phyloP scores from a whole-genome alignment of 2,888 invertebrate genomes.

The Drosophila niveifrons region DNA sequence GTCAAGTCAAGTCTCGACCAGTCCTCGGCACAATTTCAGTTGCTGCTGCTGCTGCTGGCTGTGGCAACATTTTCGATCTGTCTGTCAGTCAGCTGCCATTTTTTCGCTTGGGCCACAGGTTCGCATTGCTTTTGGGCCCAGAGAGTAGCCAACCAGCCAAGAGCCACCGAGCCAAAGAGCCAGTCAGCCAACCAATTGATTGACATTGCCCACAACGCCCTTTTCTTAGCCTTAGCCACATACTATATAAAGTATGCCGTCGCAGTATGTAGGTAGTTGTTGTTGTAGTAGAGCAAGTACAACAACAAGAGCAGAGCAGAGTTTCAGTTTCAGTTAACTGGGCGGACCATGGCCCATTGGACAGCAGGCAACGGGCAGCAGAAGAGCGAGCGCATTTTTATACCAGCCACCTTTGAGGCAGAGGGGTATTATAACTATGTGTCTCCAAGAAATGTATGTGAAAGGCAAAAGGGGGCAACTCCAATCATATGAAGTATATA shows the following conservation, averaged over 20 bases:
- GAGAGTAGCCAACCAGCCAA: conserved; percentile 49
- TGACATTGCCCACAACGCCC: conserved; percentile 81
- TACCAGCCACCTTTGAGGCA: too few relatives aligned
- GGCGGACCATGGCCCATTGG: conserved; percentile 57
- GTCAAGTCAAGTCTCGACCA: conserved; percentile 58
- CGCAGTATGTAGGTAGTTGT: neutral
- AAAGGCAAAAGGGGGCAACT: too few relatives aligned
- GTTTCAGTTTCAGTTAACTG: conserved; percentile 27
- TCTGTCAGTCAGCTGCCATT: conserved; percentile 81
- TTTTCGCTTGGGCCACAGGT: conserved; percentile 67
- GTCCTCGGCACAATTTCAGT: conserved; percentile 53
- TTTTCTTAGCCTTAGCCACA: conserved; percentile 39
- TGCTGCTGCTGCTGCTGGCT: conserved; percentile 48
- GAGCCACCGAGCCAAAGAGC: conserved; percentile 17
- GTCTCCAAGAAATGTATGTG: too few relatives aligned
- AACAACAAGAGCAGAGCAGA: too few relatives aligned
- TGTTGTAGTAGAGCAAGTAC: conserved; percentile 6
- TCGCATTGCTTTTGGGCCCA: conserved; percentile 12
- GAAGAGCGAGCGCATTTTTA: neutral
- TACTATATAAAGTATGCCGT: neutral
- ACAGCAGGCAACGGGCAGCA: too few relatives aligned
- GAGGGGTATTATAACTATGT: too few relatives aligned
- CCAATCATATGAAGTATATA: too few relatives aligned
- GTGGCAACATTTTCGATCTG: conserved; percentile 77
- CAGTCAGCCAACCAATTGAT: conserved; percentile 73